These are phyloP conservation scores for Caenorhabditis afra DNA, from an alignment of 2,888 invertebrate genomes.

Conservation along the genomic window DNA sequence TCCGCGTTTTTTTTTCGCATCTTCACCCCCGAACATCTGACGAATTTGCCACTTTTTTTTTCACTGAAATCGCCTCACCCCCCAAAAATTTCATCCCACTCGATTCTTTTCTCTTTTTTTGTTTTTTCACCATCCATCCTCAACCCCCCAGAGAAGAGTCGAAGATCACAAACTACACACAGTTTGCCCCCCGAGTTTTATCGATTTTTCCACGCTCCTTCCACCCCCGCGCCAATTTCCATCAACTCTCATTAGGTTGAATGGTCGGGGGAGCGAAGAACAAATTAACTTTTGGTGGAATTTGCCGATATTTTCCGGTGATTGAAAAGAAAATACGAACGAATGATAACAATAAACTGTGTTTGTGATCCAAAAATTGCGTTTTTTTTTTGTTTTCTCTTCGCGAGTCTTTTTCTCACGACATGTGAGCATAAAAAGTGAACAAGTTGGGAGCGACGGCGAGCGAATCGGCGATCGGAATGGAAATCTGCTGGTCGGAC, in stretches of 20 bases:
- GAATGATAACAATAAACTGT: constrained; percentile 34
- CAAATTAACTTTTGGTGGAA: not conserved
- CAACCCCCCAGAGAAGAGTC: too few relatives aligned
- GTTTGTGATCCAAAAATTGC: constrained; percentile 33
- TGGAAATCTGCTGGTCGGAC: constrained; percentile 2
- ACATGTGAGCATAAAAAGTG: constrained; percentile 47
- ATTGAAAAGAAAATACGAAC: constrained; percentile 6
- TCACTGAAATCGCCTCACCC: constrained; percentile 47
- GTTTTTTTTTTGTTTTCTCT: constrained; percentile 25
- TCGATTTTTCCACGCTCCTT: too few relatives aligned
- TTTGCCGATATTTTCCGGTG: too few relatives aligned
- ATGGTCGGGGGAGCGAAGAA: not conserved
- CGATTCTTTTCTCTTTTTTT: not conserved
- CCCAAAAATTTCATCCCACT: not conserved
- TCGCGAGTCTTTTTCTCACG: too few relatives aligned
- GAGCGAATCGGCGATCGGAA: constrained; percentile 32
- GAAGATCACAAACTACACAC: too few relatives aligned
- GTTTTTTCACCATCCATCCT: not conserved
- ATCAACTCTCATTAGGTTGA: constrained; percentile 40
- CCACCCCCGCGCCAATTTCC: too few relatives aligned
- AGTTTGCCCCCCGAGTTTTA: too few relatives aligned
- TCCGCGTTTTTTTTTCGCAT: constrained; percentile 45
- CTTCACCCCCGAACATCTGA: constrained; percentile 27
- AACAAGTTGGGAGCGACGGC: constrained; percentile 12
- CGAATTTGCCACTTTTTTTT: constrained; percentile 38